Conservation (phyloP, 2,797 vertebrate genomes). For the Sparidentex hasta region DNA sequence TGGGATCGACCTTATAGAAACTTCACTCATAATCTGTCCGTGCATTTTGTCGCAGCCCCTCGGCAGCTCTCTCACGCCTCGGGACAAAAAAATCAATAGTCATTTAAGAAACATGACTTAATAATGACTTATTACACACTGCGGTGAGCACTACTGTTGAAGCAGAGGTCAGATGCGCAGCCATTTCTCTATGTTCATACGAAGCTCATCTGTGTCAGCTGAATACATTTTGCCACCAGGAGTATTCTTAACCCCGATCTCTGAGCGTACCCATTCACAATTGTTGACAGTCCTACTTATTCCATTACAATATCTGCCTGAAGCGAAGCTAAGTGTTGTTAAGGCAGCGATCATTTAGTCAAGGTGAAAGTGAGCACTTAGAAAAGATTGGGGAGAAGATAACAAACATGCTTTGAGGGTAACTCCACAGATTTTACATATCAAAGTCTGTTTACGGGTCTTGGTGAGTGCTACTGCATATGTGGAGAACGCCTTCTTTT, state of each 20-base stretch:
- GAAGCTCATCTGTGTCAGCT: neutral
- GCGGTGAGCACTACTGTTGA: constrained; percentile 23
- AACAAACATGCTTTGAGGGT: neutral
- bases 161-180: constrained; percentile 46
- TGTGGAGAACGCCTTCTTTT: neutral
- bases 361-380: neutral
- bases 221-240: neutral
- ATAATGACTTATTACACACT: constrained; percentile 72
- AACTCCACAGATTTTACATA: neutral
- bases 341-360: neutral
- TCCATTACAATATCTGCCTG: neutral
- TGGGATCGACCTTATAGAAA: constrained; percentile 35
- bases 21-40: constrained; percentile 41
- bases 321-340: neutral
- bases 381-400: neutral
- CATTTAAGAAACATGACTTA: constrained; percentile 73
- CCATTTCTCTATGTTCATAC: constrained; percentile 18
- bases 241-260: neutral
- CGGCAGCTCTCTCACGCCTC: constrained; percentile 3
- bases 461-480: neutral
- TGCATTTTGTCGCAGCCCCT: constrained; percentile 35
- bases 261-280: neutral
- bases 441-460: neutral
- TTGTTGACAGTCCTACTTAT: neutral
- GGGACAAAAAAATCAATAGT: constrained; percentile 72